Evolutionary conservation across 1,140 invertebrate genomes (phyloP), one percentile per base, ranked within the genome.

Genomic region (Palaemon carinicauda): DNA sequence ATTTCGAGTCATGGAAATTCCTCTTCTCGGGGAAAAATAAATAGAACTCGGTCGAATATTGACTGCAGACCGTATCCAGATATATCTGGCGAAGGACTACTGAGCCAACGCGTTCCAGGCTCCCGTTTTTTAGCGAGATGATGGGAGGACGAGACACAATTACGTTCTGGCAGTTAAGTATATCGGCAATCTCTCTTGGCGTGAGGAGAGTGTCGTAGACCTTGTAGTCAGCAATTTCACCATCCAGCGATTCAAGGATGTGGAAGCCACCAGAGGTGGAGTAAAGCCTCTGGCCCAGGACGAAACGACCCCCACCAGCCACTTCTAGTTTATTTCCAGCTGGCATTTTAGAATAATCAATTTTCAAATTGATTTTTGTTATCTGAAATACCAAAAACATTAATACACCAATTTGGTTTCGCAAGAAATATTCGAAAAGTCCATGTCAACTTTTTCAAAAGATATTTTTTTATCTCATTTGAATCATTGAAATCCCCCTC

Each of bases 211-310:
- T 24, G 75, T 71, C 82, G 50, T 85, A 85, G 9, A 85, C 17
- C 15, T 74, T 33, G 33, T 71, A 85, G 75, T 85, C 82, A 1
- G 31, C 82, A 3, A 85, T 31, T 31, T 85, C 82, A 5, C 82
- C 82, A 29, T 85, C 82, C 21, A 85, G 50, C 27, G 31, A 29
- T 24, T 85, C 75, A 14, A 78, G 54, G 54, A 85, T 50, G 56
- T 77, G 78, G 52, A 79, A 79, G 41, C 75, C 82, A 1, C 82
- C 82, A 12, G 51, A 33, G 3, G 79, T 3, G 5, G 82, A 78
- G 41, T 85, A 85, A 3, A 85, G 50, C 53, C 69, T 85, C 82
- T 85, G 82, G 1, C 82, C 82, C n/a, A 85, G 74, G 3, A 85
- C 82, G 14, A 85, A 56, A 17, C 82, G 74, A 15, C 41, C 41